Evolutionary conservation across 2,888 invertebrate species (phyloP), one percentile per base, ranked within the genome.

Genomic region (Spilosoma lubricipeda): DNA sequence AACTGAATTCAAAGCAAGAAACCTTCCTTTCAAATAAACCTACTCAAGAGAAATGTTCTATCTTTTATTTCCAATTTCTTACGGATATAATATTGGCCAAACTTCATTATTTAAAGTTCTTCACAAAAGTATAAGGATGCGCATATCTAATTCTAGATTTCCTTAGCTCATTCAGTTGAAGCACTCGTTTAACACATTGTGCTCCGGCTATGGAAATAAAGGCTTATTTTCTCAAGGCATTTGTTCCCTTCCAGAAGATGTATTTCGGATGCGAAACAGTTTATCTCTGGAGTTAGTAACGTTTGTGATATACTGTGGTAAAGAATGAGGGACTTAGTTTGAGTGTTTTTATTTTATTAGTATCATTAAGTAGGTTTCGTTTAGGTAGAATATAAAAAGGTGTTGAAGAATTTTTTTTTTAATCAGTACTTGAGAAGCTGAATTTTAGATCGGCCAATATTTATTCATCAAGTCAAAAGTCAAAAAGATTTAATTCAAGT

Each of bases 241-340:
- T 94, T 93, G 92, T 94, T 91, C 90, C 89, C 90, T 93, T 93
- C 93, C 91, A 90, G 89, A 91, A 93, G 93, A 94, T 92, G 90
- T 90, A 91, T 94, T 94, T 91, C 87, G 89, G 92, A 93, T 91
- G 92, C 90, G 91, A 88, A 88, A 89, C 88, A 90, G 92, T 92
- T 92, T 93, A 91, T 93, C 92, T 93, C 86, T 75, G 77, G 86
- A 90, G 90, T 86, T 90, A 87, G 87, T 86, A 85, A 85, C 82
- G 83, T 82, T 84, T 74, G 86, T 30, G 86, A 89, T 85, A 88
- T 82, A 91, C 82, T 59, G 88, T 1, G 63, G 15, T 39, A 36
- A 45, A 74, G 74, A 72, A 67, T 68, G 67, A 67, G 9, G 27
- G 42, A 63, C 66, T 71, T 65, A 36, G 36, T 33, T 67, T 7